A percentile compares a stretch with the other conserved stretches of the same genome.
These are phyloP conservation scores for Lipotes vexillifer DNA, from an alignment of 2,113 vertebrate genomes.

Conservation along the genomic window DNA sequence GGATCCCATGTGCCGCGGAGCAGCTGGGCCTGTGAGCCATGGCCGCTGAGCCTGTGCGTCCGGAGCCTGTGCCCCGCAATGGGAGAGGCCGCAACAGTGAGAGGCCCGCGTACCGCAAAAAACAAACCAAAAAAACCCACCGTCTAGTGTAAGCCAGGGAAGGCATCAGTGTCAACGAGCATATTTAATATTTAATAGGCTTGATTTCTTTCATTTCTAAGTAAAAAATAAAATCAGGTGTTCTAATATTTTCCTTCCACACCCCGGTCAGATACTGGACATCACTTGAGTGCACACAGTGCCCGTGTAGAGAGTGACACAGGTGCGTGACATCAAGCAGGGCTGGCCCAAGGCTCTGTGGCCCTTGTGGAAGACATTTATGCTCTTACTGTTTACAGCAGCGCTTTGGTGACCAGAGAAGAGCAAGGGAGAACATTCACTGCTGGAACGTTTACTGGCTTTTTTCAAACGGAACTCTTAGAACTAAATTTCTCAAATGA, in stretches of 20 bases:
- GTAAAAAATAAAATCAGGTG: neutral
- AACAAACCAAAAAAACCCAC: no score
- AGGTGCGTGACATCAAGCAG: fast-evolving
- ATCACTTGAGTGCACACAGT: fast-evolving
- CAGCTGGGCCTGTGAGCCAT: no score
- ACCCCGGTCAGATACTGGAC: neutral
- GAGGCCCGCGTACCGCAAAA: no score
- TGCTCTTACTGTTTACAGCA: neutral
- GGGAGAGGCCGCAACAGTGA: no score
- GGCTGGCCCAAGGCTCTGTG: neutral
- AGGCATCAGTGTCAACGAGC: fast-evolving
- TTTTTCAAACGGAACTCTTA: neutral
- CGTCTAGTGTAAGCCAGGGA: neutral
- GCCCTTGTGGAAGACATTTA: neutral
- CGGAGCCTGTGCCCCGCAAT: no score
- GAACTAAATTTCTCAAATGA: neutral
- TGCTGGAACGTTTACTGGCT: neutral
- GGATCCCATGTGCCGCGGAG: no score
- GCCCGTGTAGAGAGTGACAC: fast-evolving
- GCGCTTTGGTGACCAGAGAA: neutral
- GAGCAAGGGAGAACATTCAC: neutral
- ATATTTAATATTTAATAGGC: neutral
- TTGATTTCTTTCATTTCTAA: neutral
- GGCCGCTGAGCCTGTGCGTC: no score
- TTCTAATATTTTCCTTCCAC: neutral